phyloP scores from a whole-genome alignment of 1,140 invertebrate species.

The Zaprionus nigranus region DNA sequence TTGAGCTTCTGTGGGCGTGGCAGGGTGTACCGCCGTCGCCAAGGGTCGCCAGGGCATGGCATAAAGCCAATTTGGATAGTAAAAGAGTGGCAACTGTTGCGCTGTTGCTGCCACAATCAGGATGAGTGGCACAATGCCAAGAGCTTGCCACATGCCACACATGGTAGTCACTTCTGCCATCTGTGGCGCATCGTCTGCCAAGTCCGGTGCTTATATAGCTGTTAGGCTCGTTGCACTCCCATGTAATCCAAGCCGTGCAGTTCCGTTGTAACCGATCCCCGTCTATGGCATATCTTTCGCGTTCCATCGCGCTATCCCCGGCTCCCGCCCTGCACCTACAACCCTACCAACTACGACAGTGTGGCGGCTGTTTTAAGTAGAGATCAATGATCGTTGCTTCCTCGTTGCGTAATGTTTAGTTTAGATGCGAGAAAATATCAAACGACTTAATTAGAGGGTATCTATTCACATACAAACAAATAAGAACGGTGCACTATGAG shows the following conservation, averaged over 20 bases:
- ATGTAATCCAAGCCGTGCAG: slow-evolving; percentile 26
- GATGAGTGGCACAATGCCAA: neutral
- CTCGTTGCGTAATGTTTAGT: too few relatives aligned
- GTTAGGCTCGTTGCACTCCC: neutral
- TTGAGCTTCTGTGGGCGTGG: neutral
- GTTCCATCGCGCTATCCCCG: too few relatives aligned
- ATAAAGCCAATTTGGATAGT: slow-evolving; percentile 32
- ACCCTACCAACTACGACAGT: too few relatives aligned
- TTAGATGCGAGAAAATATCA: too few relatives aligned
- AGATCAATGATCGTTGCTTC: too few relatives aligned
- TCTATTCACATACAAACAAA: too few relatives aligned
- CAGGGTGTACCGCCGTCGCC: neutral
- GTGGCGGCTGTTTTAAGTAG: too few relatives aligned
- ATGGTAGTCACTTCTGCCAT: neutral
- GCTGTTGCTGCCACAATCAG: slow-evolving; percentile 2
- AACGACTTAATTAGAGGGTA: too few relatives aligned
- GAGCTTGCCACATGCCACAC: slow-evolving; percentile 7
- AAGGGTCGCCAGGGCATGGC: slow-evolving; percentile 38
- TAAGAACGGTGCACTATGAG: too few relatives aligned
- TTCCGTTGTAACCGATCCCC: slow-evolving; percentile 41
- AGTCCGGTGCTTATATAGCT: slow-evolving; percentile 29
- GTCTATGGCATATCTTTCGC: slow-evolving; percentile 8
- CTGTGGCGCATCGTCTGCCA: neutral
- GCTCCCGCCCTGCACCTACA: too few relatives aligned
- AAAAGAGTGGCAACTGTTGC: slow-evolving; percentile 4